Evolutionary conservation across 2,888 invertebrate genomes (phyloP).

Genomic region (Polymixis flavicincta): DNA sequence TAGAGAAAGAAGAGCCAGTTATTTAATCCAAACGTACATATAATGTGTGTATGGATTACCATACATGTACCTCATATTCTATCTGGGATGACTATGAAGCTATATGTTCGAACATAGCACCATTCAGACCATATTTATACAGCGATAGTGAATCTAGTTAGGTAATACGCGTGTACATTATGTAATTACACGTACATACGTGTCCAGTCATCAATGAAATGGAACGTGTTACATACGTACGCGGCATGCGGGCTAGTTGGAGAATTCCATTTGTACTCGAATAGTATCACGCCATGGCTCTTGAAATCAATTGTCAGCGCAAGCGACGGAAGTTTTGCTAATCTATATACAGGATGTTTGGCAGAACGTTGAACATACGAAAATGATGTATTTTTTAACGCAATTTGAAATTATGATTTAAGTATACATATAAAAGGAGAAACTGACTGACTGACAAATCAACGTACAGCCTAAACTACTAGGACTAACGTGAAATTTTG

Average conservation of each 20-base stretch:
- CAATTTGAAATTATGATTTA: too few relatives aligned
- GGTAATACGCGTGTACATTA: slow-evolving; percentile 29
- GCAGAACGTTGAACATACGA: too few relatives aligned
- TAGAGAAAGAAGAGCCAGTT: background rate
- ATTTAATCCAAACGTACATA: background rate
- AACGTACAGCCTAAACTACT: too few relatives aligned
- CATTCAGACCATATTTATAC: background rate
- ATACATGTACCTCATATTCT: background rate
- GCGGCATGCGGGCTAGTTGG: slow-evolving; percentile 9
- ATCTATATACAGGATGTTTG: too few relatives aligned
- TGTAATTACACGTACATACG: slow-evolving; percentile 35
- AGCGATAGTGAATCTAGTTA: slow-evolving; percentile 33
- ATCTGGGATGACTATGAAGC: background rate
- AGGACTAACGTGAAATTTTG: too few relatives aligned
- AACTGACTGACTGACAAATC: too few relatives aligned
- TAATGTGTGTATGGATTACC: too few relatives aligned
- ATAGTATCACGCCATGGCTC: slow-evolving; percentile 13
- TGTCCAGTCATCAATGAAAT: slow-evolving; percentile 38
- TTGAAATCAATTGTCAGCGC: slow-evolving; percentile 11
- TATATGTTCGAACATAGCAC: background rate
- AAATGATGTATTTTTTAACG: too few relatives aligned
- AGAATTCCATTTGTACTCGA: slow-evolving; percentile 30
- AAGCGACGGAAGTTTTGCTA: background rate
- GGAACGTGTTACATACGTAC: slow-evolving; percentile 32
- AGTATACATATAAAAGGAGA: too few relatives aligned